Conservation (phyloP, 2,797 vertebrate species). For the Eremophila alpestris region DNA sequence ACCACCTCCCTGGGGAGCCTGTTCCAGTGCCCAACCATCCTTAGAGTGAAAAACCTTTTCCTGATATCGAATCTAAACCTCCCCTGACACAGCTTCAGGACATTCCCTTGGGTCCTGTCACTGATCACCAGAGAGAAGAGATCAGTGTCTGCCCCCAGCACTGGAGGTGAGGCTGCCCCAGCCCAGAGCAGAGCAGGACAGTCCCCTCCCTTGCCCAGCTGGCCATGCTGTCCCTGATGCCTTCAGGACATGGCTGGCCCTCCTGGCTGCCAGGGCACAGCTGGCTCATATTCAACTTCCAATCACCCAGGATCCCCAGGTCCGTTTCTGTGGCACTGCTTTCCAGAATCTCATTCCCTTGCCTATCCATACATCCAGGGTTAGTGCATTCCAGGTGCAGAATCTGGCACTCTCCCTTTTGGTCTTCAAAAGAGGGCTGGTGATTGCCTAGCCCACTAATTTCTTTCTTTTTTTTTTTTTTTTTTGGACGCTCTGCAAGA, state of each 20-base stretch:
- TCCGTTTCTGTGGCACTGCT: not conserved
- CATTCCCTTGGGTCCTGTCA: not conserved
- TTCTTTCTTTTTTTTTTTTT: not conserved
- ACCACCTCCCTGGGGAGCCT: not conserved
- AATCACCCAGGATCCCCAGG: not conserved
- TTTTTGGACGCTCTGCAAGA: not conserved
- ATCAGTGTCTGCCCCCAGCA: not conserved
- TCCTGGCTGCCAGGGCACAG: not conserved
- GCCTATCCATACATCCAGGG: not conserved
- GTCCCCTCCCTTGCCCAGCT: fast-evolving
- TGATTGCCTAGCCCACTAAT: not conserved
- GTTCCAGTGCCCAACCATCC: fast-evolving
- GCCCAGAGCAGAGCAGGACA: fast-evolving
- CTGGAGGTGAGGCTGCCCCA: fast-evolving
- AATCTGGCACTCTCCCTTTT: not conserved
- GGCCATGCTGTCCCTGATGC: fast-evolving
- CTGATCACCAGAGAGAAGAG: not conserved
- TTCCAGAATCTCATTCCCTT: not conserved
- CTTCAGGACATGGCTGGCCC: fast-evolving
- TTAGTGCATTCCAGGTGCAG: fast-evolving
- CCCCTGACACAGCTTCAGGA: fast-evolving
- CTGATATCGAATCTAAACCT: not conserved
- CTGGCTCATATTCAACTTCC: not conserved
- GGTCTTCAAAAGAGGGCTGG: not conserved
- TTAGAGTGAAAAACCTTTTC: not conserved